Conservation (phyloP, 1,140 invertebrate species). For the Drosophila murphyi region DNA sequence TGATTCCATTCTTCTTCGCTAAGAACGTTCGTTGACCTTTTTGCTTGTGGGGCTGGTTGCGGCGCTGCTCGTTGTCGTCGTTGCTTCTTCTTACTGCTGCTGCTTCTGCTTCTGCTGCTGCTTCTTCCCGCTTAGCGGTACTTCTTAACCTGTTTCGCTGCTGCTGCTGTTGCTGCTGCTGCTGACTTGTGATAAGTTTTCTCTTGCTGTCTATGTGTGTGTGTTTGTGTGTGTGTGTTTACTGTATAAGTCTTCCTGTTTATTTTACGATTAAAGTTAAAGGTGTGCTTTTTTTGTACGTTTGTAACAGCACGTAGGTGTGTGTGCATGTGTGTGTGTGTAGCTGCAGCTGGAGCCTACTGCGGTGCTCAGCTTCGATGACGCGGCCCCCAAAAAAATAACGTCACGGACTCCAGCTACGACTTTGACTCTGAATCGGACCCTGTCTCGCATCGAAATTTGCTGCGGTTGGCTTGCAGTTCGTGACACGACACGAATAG, state of each 20-base stretch:
- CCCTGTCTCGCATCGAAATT: not conserved
- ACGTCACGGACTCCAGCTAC: slow-evolving; percentile 34
- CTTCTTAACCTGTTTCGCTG: slow-evolving; percentile 82
- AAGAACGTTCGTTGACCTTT: slow-evolving; percentile 84
- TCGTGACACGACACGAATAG: slow-evolving; percentile 14
- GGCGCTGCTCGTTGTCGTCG: slow-evolving; percentile 48
- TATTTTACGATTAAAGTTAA: slow-evolving; percentile 77
- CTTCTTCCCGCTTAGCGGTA: slow-evolving; percentile 79
- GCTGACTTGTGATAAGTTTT: slow-evolving; percentile 59
- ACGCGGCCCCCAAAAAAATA: slow-evolving; percentile 37
- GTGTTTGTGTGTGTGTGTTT: slow-evolving; percentile 53
- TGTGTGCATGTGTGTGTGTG: slow-evolving; percentile 9
- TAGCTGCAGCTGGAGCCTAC: slow-evolving; percentile 39
- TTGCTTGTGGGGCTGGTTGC: slow-evolving; percentile 58
- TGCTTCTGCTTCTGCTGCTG: slow-evolving; percentile 31
- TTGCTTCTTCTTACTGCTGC: slow-evolving; percentile 35
- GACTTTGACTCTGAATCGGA: slow-evolving; percentile 17
- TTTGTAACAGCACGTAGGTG: not conserved
- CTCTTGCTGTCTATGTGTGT: slow-evolving; percentile 14
- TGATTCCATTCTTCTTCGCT: slow-evolving; percentile 84
- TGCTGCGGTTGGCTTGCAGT: not conserved
- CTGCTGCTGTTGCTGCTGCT: slow-evolving; percentile 24
- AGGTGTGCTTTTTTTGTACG: slow-evolving; percentile 40
- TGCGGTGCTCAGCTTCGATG: slow-evolving; percentile 28
- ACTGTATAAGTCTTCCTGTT: slow-evolving; percentile 82